Percentiles rank a stretch among this genome's conserved stretches.
These are phyloP conservation scores for Rhinophrynus dorsalis DNA, from an alignment of 2,797 vertebrate species.

Conservation along the genomic window DNA sequence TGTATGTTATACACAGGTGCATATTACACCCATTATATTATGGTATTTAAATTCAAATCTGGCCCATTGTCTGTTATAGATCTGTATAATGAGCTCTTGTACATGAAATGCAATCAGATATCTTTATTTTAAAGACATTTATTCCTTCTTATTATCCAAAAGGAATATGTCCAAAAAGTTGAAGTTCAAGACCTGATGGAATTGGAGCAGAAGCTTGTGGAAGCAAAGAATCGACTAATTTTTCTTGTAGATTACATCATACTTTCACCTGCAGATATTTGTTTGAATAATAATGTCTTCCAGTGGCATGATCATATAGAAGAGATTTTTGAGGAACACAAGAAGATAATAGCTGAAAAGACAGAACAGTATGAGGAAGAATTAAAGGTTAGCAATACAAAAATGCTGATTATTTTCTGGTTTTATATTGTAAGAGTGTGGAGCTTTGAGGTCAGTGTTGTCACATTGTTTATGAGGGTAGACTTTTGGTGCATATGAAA, in stretches of 20 bases:
- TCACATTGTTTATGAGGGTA: too few species aligned
- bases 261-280: conserved; percentile 73
- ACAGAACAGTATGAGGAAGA: conserved; percentile 75
- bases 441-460: too few species aligned
- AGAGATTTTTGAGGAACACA: conserved; percentile 78
- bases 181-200: conserved; percentile 69
- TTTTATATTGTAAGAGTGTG: too few species aligned
- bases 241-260: conserved; percentile 74
- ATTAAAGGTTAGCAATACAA: conserved; percentile 71
- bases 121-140: not conserved
- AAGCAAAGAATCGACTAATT: conserved; percentile 70
- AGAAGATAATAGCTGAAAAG: conserved; percentile 73
- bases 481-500: too few species aligned
- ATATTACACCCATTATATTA: too few species aligned
- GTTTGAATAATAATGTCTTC: conserved; percentile 72
- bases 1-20: too few species aligned
- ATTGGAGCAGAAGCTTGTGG: conserved; percentile 70
- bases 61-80: too few species aligned
- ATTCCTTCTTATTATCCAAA: conserved; percentile 25
- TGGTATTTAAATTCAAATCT: too few species aligned
- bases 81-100: too few species aligned
- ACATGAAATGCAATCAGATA: not conserved
- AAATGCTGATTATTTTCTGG: not conserved
- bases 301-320: conserved; percentile 81
- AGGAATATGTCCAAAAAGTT: conserved; percentile 74